Percentiles rank a stretch among this genome's conserved stretches.
Conservation (phyloP, 2,888 invertebrate species). For the Acronicta aceris region DNA sequence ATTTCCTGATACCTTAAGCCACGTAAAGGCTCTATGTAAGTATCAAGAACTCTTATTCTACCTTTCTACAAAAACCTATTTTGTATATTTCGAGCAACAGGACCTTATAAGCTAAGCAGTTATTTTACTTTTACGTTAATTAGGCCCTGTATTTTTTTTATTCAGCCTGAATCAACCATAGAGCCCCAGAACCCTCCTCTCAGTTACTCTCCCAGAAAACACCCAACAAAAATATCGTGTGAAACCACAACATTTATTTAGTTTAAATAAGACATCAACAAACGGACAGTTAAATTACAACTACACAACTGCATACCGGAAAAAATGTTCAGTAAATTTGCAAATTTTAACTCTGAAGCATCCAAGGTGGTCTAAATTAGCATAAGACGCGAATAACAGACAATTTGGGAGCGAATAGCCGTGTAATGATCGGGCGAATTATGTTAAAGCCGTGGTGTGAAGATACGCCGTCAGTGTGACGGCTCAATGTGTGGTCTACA, state of each 20-base stretch:
- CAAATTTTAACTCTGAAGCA: conserved; percentile 29
- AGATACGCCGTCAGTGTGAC: conserved; percentile 40
- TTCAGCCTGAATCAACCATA: no score
- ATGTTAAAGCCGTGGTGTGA: conserved; percentile 49
- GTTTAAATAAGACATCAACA: conserved; percentile 8
- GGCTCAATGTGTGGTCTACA: conserved; percentile 57
- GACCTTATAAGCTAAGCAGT: no score
- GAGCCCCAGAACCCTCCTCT: no score
- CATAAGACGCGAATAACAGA: conserved; percentile 46
- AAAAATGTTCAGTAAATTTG: conserved; percentile 19
- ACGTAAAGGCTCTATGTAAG: no score
- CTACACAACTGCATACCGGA: background rate
- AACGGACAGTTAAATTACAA: conserved; percentile 21
- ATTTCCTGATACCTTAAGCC: no score
- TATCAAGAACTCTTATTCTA: no score
- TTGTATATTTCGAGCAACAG: no score
- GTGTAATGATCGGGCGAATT: conserved; percentile 56
- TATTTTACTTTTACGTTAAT: no score
- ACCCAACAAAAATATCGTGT: background rate
- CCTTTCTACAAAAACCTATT: no score
- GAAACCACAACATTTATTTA: background rate
- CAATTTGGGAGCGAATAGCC: conserved; percentile 54
- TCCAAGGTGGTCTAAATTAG: conserved; percentile 56
- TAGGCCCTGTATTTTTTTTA: no score
- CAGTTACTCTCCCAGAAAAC: no score